These are phyloP conservation scores for Melieria picta DNA, from an alignment of 2,888 invertebrate species.

Conservation along the genomic window DNA sequence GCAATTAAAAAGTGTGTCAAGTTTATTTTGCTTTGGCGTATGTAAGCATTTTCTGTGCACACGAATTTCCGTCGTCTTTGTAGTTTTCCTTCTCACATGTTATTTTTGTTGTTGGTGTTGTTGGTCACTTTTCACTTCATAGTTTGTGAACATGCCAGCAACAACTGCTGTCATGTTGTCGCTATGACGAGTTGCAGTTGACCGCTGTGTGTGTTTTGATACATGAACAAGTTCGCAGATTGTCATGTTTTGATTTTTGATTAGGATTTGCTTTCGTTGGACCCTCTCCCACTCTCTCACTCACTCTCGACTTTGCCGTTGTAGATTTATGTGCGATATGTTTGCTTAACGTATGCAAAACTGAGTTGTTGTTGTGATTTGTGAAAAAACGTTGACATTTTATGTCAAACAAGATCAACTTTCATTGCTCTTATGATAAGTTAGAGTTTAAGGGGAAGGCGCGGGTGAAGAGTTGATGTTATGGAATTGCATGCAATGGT, in stretches of 20 bases:
- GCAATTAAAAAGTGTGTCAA: conserved; percentile 46
- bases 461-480: no score
- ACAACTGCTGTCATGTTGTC: conserved; percentile 25
- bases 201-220: conserved; percentile 17
- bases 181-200: conserved; percentile 20
- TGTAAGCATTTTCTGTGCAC: conserved; percentile 27
- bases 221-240: conserved; percentile 35
- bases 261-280: conserved; percentile 30
- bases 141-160: conserved; percentile 44
- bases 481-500: no score
- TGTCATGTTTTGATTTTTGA: conserved; percentile 36
- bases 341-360: background rate
- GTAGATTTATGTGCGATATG: background rate
- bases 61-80: conserved; percentile 2
- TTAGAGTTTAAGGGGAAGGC: no score
- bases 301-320: no score
- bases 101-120: background rate
- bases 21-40: conserved; percentile 43
- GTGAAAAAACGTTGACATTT: no score
- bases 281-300: background rate
- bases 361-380: background rate
- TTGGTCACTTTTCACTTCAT: conserved; percentile 19
- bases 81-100: background rate
- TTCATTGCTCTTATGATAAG: no score
- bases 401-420: no score